Evolutionary conservation across 2,797 vertebrate genomes (phyloP), one percentile per base, ranked within the genome.

Genomic region (Chiropotes sagulatus): DNA sequence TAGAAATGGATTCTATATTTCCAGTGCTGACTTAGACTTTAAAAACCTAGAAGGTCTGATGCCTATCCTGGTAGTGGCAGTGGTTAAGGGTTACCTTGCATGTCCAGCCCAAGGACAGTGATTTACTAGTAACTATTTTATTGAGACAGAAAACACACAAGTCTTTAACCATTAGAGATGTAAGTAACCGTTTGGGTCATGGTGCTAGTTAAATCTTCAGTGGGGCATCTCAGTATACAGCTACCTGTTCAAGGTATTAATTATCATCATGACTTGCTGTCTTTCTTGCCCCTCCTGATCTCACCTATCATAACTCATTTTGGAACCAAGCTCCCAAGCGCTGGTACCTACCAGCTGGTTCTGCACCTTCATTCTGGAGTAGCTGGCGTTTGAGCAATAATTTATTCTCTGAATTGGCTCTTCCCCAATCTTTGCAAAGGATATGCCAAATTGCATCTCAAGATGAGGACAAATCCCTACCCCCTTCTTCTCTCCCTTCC

Each of bases 401-500:
- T 91, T 88, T 97, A 91, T 93, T 96, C 79, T 96, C 96, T 22
- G 73, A 93, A 90, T 72, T 95, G 89, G 89, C 96, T 93, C 79
- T 96, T 86, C 86, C 72, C 93, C 84, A 93, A 7, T 89, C 86
- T 97, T 78, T 90, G 82, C 85, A 94, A 90, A 96, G 76, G 41
- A 86, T 88, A 90, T 95, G 89, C 83, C 94, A 96, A 97, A 88
- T 87, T 93, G 70, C 79, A 79, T 96, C 96, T 96, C 88, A 93
- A 94, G 73, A 97, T 88, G 75, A 97, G 88, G 52, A 81, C 72
- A 91, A n/a, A 10, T 64, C 58, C 36, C 44, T 5, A 13, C 8
- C 19, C 24, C 86, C 46, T 73, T 87, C 92, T 82, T 76, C 39
- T 52, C 78, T 73, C 75, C 91, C 76, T 88, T 91, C 76, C 82